Evolutionary conservation across 2,888 invertebrate genomes (phyloP).

Genomic region (Caenorhabditis panamensis): DNA sequence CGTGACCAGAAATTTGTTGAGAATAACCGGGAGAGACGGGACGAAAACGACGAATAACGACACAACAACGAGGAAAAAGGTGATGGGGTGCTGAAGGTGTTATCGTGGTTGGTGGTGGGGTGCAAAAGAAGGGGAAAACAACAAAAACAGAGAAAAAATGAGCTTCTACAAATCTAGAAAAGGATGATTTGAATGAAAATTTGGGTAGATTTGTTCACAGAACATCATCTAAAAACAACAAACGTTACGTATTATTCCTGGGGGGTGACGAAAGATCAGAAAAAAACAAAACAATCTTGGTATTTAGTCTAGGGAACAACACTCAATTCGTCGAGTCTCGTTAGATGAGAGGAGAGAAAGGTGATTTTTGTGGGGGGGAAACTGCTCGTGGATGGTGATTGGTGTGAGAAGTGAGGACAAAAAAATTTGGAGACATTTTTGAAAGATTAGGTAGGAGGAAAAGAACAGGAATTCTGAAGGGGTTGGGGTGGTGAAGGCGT

Average conservation of each 20-base stretch:
- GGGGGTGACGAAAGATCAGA: conserved; percentile 23
- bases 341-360: conserved; percentile 9
- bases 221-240: conserved; percentile 55
- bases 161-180: conserved; percentile 31
- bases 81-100: neutral
- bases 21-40: neutral
- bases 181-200: conserved; percentile 14
- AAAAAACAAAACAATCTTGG: conserved; percentile 41
- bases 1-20: neutral
- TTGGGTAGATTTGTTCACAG: conserved; percentile 19
- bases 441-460: conserved; percentile 60
- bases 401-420: conserved; percentile 46
- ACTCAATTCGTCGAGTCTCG: conserved; percentile 32
- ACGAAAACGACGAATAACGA: neutral
- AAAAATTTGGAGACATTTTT: conserved; percentile 61
- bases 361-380: conserved; percentile 32
- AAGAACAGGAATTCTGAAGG: conserved; percentile 59
- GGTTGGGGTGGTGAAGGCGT: conserved; percentile 21
- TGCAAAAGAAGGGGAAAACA: conserved; percentile 30
- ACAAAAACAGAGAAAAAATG: conserved; percentile 1
- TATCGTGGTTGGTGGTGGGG: neutral
- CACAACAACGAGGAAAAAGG: neutral
- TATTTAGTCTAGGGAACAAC: too few species aligned
- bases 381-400: conserved; percentile 41
- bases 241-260: conserved; percentile 48